phyloP scores from a whole-genome alignment of 1,140 invertebrate species.

The Megalopta genalis region DNA sequence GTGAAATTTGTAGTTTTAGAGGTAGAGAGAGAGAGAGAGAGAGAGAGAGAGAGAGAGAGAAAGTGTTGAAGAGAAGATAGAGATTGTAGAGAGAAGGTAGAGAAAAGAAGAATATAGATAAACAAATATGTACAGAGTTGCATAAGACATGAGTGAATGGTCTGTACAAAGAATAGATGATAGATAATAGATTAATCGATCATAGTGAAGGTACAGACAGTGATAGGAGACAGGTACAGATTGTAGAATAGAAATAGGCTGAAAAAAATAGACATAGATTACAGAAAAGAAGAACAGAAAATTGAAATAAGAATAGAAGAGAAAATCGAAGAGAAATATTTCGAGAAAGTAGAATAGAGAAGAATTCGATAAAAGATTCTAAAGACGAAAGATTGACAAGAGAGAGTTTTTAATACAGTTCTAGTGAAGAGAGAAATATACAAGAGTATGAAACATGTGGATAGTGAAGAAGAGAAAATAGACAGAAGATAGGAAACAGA shows the following conservation, averaged over 20 bases:
- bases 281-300: not conserved
- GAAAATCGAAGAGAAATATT: conserved; percentile 15
- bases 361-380: not conserved
- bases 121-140: conserved; percentile 24
- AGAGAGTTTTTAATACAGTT: not conserved
- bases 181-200: no score
- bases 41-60: not conserved
- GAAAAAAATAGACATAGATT: not conserved
- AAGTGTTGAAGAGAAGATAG: not conserved
- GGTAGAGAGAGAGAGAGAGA: not conserved
- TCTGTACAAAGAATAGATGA: not conserved
- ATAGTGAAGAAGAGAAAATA: not conserved
- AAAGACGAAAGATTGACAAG: not conserved
- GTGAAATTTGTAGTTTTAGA: not conserved
- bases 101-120: conserved; percentile 16
- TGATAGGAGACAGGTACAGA: no score
- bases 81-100: not conserved
- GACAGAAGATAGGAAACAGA: conserved; percentile 10
- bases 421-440: conserved; percentile 1
- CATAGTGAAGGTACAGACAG: no score
- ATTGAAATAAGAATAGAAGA: conserved; percentile 18
- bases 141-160: conserved; percentile 17
- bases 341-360: not conserved
- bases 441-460: conserved; percentile 20
- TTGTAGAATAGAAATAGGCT: no score